Evolutionary conservation across 2,113 vertebrate genomes (phyloP), one percentile per base, ranked within the genome.

Genomic region (Nyctibius bracteatus): DNA sequence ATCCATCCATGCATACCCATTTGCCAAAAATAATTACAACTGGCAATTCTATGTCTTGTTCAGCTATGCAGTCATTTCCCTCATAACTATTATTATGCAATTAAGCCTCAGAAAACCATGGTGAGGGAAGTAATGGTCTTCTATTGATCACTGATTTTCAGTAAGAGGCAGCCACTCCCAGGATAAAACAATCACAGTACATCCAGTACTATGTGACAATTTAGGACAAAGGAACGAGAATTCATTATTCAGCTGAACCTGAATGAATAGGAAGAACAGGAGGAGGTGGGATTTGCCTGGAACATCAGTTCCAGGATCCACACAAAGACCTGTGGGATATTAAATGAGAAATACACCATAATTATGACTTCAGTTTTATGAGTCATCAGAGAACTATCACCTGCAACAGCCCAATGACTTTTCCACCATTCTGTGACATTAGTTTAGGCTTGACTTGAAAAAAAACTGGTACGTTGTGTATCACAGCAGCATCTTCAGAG

Each of bases 361-460:
- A 94, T 93, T 83, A 81, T 25, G 49, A 74, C 20, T 92, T 84
- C 31, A 35, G 30, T 66, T 75, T 89, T 92, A 77, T 94, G 91
- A 94, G n/a, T 90, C 93, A 90, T 47, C 1, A 5, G 67, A 62
- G 71, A 96, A 95, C 88, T 81, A 91, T 82, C 67, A 90, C 85
- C 82, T 88, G 71, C 88, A 92, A 47, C 46, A 90, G 73, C 25
- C 41, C 58, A 33, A 27, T 46, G 47, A 86, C 31, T 65, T 15
- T 7, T 87, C 49, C 41, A 46, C 63, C 37, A 14, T 22, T 81
- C 15, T 65, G 30, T 59, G 71, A 51, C 41, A 35, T 52, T 51
- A 61, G 46, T 15, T 74, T 49, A 81, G 59, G 28, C 72, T 83
- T 81, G 43, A 44, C 8, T 68, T 71, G 74, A 54, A 81, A 70